These are phyloP conservation scores for Nothoprocta perdicaria DNA, from an alignment of 2,113 vertebrate species.

Conservation along the genomic window DNA sequence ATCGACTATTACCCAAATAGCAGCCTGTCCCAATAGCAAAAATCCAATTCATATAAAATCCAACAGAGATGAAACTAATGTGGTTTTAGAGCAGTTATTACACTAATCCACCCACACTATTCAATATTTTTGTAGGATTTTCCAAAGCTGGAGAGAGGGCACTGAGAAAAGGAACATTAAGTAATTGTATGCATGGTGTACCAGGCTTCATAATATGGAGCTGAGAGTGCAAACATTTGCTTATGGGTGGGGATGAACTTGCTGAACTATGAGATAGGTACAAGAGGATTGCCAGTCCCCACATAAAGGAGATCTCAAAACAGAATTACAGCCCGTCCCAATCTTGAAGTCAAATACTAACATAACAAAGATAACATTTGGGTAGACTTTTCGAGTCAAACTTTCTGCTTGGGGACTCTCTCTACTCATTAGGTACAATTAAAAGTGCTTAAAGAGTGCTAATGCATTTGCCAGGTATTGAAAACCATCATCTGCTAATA, in stretches of 20 bases:
- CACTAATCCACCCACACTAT: neutral
- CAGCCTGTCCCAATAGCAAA: neutral
- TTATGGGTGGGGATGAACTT: neutral
- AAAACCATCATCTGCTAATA: neutral
- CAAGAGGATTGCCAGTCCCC: neutral
- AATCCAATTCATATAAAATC: neutral
- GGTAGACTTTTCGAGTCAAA: neutral
- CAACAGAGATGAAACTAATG: neutral
- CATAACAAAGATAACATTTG: neutral
- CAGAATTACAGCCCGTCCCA: neutral
- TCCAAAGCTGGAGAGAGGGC: neutral
- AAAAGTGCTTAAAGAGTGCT: neutral
- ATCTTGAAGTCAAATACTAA: neutral
- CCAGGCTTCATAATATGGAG: neutral
- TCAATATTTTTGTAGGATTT: neutral
- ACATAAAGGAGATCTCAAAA: neutral
- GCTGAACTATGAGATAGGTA: neutral
- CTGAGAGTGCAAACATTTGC: neutral
- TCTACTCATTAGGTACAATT: neutral
- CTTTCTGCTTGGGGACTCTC: neutral
- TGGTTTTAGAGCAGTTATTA: neutral
- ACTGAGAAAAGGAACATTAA: neutral
- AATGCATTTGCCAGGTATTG: neutral
- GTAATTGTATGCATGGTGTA: fast-evolving
- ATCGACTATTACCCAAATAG: neutral